Percentiles rank a stretch among this genome's conserved stretches.
These are phyloP conservation scores for Esox lucius DNA, from an alignment of 2,797 vertebrate genomes.

Conservation along the genomic window DNA sequence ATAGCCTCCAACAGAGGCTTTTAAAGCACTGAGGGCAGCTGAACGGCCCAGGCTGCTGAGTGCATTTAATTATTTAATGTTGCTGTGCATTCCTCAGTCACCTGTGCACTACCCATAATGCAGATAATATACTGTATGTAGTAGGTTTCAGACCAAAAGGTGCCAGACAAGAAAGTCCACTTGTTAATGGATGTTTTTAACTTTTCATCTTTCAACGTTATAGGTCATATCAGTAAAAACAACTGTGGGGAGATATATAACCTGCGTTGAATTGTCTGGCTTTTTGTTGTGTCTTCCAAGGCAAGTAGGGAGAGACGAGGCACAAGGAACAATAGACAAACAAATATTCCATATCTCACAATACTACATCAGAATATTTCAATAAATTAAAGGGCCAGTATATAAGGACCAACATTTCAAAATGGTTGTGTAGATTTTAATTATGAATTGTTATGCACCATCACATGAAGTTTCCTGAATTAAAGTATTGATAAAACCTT, in stretches of 20 bases:
- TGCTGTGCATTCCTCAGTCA: slow-evolving; percentile 55
- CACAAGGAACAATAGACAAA: not conserved
- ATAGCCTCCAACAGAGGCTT: slow-evolving; percentile 63
- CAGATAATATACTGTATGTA: slow-evolving; percentile 40
- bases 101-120: slow-evolving; percentile 50
- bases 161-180: not conserved
- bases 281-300: not conserved
- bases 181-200: not conserved
- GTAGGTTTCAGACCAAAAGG: not conserved
- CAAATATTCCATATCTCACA: not conserved
- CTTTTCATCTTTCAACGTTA: not conserved
- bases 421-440: no score
- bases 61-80: slow-evolving; percentile 71
- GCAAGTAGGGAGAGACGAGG: not conserved
- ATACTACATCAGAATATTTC: not conserved
- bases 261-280: not conserved
- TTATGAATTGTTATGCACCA: no score
- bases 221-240: not conserved
- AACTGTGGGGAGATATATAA: not conserved
- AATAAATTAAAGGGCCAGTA: no score
- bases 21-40: slow-evolving; percentile 62
- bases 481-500: no score
- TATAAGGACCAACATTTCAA: no score
- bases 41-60: slow-evolving; percentile 57
- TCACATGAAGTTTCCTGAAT: no score